Evolutionary conservation across 2,888 invertebrate genomes (phyloP).

Genomic region (Scrobipalpa atriplicella): DNA sequence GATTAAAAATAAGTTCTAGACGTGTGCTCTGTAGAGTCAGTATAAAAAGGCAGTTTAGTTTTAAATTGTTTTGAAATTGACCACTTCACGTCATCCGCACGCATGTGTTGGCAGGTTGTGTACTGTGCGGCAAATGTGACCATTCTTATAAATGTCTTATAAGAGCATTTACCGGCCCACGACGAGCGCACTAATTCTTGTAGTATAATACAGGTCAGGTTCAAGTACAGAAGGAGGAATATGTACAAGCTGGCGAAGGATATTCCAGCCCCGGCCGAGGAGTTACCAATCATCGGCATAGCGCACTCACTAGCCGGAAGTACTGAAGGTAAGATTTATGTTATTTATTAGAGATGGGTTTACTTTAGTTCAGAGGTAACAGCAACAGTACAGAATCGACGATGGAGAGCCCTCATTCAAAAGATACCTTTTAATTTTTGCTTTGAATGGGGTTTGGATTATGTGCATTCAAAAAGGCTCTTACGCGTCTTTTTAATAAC

Average conservation of each 20-base stretch:
- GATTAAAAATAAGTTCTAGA: not conserved
- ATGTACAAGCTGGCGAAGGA: conserved; percentile 58
- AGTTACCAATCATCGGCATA: conserved; percentile 59
- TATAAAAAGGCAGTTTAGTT: not conserved
- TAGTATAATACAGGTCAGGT: conserved; percentile 48
- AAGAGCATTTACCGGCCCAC: conserved; percentile 33
- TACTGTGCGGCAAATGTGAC: conserved; percentile 33
- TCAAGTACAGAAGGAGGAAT: conserved; percentile 57
- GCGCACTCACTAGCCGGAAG: conserved; percentile 53
- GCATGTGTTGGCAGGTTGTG: not conserved
- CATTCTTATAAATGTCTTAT: conserved; percentile 33
- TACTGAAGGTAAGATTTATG: conserved; percentile 60
- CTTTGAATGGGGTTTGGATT: no score
- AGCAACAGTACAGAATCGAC: no score
- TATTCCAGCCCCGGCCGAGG: conserved; percentile 43
- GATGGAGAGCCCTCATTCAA: no score
- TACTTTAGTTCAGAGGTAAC: no score
- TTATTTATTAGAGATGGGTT: no score
- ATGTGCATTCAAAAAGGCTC: no score
- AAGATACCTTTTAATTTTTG: no score
- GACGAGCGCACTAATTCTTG: conserved; percentile 46
- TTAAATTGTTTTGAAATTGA: not conserved
- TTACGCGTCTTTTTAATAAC: no score
- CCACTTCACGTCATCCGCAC: not conserved
- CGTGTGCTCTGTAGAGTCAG: conserved; percentile 3